A percentile compares a stretch with the other conserved stretches of the same genome.
Conservation (phyloP, 1,140 invertebrate species). For the Chelonus insularis region DNA sequence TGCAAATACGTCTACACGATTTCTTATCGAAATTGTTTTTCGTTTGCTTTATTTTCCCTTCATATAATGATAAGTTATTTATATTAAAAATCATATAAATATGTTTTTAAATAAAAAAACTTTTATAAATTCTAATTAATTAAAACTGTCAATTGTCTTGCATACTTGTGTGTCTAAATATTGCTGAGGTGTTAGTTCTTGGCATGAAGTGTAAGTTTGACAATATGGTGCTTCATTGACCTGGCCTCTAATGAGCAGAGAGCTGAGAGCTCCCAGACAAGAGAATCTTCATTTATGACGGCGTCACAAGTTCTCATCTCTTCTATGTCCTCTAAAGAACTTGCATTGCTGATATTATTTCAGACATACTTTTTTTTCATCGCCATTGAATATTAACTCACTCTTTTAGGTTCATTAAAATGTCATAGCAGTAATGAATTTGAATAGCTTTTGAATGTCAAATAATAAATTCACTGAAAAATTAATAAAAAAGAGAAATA, state of each 20-base stretch:
- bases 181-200: background rate
- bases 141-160: background rate
- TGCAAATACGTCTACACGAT: too few relatives aligned
- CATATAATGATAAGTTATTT: too few relatives aligned
- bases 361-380: constrained; percentile 7
- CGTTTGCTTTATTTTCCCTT: too few relatives aligned
- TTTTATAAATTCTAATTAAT: background rate
- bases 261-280: constrained; percentile 44
- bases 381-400: background rate
- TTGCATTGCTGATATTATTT: constrained; percentile 11
- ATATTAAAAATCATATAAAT: too few relatives aligned
- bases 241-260: constrained; percentile 50
- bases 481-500: too few relatives aligned
- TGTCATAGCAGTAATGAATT: too few relatives aligned
- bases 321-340: constrained; percentile 7
- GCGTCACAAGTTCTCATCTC: constrained; percentile 21
- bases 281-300: constrained; percentile 44
- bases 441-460: too few relatives aligned
- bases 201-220: constrained; percentile 25
- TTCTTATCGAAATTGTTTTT: too few relatives aligned
- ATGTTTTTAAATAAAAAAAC: too few relatives aligned
- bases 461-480: too few relatives aligned
- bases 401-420: too few relatives aligned
- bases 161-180: background rate
- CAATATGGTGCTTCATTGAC: constrained; percentile 46